Percentiles rank a stretch among this genome's conserved stretches.
phyloP scores from a whole-genome alignment of 1,140 invertebrate species.

The Aphis craccivora region DNA sequence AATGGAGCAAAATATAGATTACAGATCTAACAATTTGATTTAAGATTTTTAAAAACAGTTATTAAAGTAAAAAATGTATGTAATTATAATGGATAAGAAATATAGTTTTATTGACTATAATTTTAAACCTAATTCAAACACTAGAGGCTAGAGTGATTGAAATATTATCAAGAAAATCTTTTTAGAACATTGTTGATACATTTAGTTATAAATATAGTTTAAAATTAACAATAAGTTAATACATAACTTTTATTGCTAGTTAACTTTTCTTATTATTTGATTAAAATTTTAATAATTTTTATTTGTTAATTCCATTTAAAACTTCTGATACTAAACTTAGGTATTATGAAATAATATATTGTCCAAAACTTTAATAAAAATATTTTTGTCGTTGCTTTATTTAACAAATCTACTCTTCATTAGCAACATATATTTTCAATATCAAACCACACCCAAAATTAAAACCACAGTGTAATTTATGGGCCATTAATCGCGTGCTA shows the following conservation, averaged over 20 bases:
- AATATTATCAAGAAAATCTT: not conserved
- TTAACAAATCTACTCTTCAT: not conserved
- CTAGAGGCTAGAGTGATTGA: not conserved
- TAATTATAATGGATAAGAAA: not conserved
- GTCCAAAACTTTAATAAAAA: not conserved
- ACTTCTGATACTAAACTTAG: not conserved
- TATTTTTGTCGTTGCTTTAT: not conserved
- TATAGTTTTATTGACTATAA: not conserved
- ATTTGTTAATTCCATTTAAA: no score
- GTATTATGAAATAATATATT: not conserved
- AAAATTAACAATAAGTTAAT: no score
- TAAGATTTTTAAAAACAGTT: not conserved
- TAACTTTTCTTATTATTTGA: not conserved
- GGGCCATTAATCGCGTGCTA: not conserved
- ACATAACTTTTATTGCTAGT: not conserved
- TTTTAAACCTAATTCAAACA: not conserved
- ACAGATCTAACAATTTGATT: not conserved
- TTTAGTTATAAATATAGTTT: no score
- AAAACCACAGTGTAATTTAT: not conserved
- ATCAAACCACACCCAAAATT: slow-evolving; percentile 5
- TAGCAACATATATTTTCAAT: not conserved
- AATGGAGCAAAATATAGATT: not conserved
- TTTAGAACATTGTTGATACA: no score
- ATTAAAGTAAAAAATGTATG: not conserved
- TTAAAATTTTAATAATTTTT: not conserved